phyloP scores from a whole-genome alignment of 92 coral and sea anemone species.

The Siderastrea radians region DNA sequence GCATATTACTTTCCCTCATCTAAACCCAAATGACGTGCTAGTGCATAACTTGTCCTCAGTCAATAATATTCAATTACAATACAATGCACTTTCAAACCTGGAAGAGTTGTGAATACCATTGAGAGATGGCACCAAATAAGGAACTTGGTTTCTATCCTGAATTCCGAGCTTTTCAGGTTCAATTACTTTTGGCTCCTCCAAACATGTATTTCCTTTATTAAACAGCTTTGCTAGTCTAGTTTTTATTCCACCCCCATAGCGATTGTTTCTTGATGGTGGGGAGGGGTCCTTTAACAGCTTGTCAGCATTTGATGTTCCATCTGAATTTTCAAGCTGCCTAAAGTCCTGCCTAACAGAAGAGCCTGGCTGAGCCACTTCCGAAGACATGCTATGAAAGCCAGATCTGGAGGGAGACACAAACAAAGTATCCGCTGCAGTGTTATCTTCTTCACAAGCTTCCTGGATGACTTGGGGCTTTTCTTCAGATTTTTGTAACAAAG shows the following conservation, averaged over 20 bases:
- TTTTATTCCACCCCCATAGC: constrained; percentile 81
- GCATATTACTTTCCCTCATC: background rate
- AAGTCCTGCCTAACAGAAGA: background rate
- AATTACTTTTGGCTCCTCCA: constrained; percentile 24
- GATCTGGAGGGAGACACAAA: background rate
- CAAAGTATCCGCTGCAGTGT: background rate
- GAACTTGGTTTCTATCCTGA: background rate
- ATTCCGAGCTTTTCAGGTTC: background rate
- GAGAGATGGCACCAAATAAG: background rate
- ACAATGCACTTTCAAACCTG: background rate
- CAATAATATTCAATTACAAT: background rate
- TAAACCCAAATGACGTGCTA: background rate
- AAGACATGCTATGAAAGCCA: background rate
- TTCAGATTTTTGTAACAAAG: background rate
- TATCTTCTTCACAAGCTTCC: background rate
- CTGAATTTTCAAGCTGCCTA: background rate
- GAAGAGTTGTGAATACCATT: background rate
- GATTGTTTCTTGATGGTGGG: constrained; percentile 70
- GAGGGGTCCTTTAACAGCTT: constrained; percentile 15
- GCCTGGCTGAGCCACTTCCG: background rate
- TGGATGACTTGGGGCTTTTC: background rate
- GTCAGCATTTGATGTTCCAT: background rate
- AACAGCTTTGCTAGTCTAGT: constrained; percentile 84
- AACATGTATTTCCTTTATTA: constrained; percentile 51
- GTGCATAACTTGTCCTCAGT: background rate